Conservation (phyloP, 2,797 vertebrate genomes). For the Echeneis naucrates region DNA sequence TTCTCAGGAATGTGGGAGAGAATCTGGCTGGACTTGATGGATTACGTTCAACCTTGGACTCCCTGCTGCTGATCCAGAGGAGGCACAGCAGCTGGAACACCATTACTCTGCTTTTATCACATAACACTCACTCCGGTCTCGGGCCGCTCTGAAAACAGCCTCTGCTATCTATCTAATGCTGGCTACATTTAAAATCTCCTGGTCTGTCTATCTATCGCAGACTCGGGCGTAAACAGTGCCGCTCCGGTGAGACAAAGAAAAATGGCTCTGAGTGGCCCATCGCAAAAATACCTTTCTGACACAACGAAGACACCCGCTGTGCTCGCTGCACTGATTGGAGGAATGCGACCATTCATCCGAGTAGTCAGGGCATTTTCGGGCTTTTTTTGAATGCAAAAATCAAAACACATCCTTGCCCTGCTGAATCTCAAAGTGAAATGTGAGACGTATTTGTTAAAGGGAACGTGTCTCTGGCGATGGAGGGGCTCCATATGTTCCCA, state of each 20-base stretch:
- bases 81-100: conserved; percentile 50
- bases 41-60: conserved; percentile 51
- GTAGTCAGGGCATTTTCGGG: conserved; percentile 13
- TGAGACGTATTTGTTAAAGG: conserved; percentile 52
- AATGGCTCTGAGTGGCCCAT: conserved; percentile 22
- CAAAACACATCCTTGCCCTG: conserved; percentile 36
- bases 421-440: conserved; percentile 45
- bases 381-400: conserved; percentile 24
- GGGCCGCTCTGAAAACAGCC: conserved; percentile 46
- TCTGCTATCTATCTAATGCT: conserved; percentile 58
- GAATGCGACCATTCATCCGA: conserved; percentile 25
- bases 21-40: conserved; percentile 31
- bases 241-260: conserved; percentile 36
- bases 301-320: conserved; percentile 48
- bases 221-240: conserved; percentile 38
- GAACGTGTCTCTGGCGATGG: conserved; percentile 57
- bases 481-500: conserved; percentile 67
- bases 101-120: conserved; percentile 75
- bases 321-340: conserved; percentile 43
- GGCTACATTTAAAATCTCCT: conserved; percentile 68
- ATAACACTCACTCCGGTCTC: conserved; percentile 38
- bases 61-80: conserved; percentile 50
- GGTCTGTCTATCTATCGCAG: conserved; percentile 49
- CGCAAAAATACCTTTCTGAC: conserved; percentile 34
- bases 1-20: conserved; percentile 32